phyloP scores from a whole-genome alignment of 2,888 invertebrate species.

The Chalcosyrphus nemorum region DNA sequence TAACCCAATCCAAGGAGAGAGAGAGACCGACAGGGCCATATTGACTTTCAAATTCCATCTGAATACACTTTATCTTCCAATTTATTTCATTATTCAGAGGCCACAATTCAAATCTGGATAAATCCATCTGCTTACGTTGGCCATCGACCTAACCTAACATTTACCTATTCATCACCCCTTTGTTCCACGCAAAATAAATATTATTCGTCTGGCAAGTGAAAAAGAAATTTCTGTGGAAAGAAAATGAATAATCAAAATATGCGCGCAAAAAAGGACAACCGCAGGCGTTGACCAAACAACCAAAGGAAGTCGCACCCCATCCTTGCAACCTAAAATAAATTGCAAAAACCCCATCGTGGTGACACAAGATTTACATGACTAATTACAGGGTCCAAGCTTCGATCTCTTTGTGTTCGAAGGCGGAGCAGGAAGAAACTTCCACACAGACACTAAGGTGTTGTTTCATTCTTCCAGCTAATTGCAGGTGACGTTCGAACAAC shows the following conservation, averaged over 20 bases:
- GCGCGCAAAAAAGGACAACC: background rate
- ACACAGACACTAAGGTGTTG: background rate
- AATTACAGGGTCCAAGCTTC: slow-evolving; percentile 28
- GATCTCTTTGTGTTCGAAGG: slow-evolving; percentile 2
- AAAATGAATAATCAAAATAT: slow-evolving; percentile 22
- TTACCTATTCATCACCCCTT: background rate
- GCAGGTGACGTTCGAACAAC: slow-evolving; percentile 28
- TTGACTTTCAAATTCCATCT: background rate
- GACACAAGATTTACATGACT: slow-evolving; percentile 45
- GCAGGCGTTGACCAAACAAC: slow-evolving; percentile 5
- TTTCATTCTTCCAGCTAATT: slow-evolving; percentile 7
- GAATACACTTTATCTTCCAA: background rate
- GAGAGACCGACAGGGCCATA: background rate
- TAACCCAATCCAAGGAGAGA: no score
- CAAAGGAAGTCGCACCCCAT: background rate
- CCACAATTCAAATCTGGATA: background rate
- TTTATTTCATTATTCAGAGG: background rate
- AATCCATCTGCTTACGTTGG: background rate
- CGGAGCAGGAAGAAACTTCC: slow-evolving; percentile 8
- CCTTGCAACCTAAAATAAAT: no score
- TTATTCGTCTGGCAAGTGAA: background rate
- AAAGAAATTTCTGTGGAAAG: background rate
- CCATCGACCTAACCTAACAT: background rate
- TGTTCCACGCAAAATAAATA: background rate
- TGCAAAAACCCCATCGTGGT: background rate